Base-by-base conservation (phyloP, 2,888 invertebrate species). In the Iphiclides podalirius region DNA sequence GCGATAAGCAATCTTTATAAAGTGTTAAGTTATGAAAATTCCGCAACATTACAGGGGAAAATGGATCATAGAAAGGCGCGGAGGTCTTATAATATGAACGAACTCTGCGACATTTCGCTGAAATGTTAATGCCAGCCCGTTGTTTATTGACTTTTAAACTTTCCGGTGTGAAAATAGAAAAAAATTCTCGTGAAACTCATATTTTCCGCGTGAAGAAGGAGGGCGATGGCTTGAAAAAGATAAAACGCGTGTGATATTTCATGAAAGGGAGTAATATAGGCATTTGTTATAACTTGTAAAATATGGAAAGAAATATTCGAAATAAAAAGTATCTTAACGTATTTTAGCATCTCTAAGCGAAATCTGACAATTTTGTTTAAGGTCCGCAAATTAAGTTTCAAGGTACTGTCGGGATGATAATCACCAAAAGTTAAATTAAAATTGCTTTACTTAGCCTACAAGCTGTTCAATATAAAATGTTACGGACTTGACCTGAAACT, bases 71-170 rank as follows among this genome's bases (percentile, higher is more conserved):
- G 38, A 17, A 35, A 40, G 43, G 38, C 41, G 23, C 35, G 34
- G 16, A 43, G 28, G 15, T 11, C 34, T 39, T 28, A 11, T 47
- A 36, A 47, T 26, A 34, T 49, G 26, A 39, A 39, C 39, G 34
- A 15, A 35, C 28, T 39, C 17, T 11, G 28, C 20, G 17, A 15
- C 35, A 17, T 45, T 44, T 13, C 43, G 14, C 33, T 20, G 8
- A 35, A 44, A 40, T 39, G 40, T 50, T 44, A 50, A 50, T 45
- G 40, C 35, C 2, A 6, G 23, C 34, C 11, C 35, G 28, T 45
- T 50, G 35, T 44, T 50, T 50, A 50, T 44, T 40, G 44, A 45
- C 39, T 35, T 43, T 44, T 31, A 28, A 28, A 39, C 39, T 39
- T 40, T 40, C 33, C 44, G 8, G 26, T 40, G 44, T 35, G 26